Base-by-base conservation (phyloP, 2,113 vertebrate genomes). In the Ramphastos sulfuratus region DNA sequence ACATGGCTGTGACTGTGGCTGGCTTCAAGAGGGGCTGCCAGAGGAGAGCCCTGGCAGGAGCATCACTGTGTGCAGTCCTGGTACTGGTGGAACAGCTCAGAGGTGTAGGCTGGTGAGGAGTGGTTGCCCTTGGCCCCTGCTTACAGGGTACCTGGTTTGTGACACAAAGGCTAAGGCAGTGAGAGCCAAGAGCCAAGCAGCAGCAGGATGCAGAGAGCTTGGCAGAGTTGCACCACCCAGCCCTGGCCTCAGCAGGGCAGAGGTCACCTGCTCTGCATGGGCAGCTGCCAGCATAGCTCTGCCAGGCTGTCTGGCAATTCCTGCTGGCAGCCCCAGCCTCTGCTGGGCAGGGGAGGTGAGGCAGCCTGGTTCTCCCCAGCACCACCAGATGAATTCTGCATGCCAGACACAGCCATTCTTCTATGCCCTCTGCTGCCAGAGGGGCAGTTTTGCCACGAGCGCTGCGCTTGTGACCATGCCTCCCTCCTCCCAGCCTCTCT, bases 191-290 rank as follows among this genome's bases (percentile, higher is more conserved):
- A 37, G 35, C n/a, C 25, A 66, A 64, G 42, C 54, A 67, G 37
- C 59, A 44, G 55, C 21, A 67, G 83, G 76, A 77, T 39, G 37
- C 52, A n/a, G 59, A 90, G 67, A 54, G 39, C 55, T 73, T 92
- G 77, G 39, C 80, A 50, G 55, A 55, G 35, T 24, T 10, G 28
- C 11, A 39, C 37, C 2, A 0, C 54, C 39, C 52, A 27, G 56
- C 15, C 7, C 46, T 56, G 64, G 71, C 54, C 50, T 75, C 15
- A 10, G 4, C 46, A 58, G 30, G 30, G n/a, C 35, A 80, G 30
- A 50, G 42, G 18, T 31, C 0, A 0, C 37, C 74, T 71, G 61
- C 31, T 71, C 2, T 56, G 2, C 0, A 0, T 24, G 24, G 35
- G 39, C 28, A 76, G 46, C 52, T 77, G 72, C 67, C 65, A 64